Conservation (phyloP, 64 coral and sea anemone genomes). For the Montipora capricornis region DNA sequence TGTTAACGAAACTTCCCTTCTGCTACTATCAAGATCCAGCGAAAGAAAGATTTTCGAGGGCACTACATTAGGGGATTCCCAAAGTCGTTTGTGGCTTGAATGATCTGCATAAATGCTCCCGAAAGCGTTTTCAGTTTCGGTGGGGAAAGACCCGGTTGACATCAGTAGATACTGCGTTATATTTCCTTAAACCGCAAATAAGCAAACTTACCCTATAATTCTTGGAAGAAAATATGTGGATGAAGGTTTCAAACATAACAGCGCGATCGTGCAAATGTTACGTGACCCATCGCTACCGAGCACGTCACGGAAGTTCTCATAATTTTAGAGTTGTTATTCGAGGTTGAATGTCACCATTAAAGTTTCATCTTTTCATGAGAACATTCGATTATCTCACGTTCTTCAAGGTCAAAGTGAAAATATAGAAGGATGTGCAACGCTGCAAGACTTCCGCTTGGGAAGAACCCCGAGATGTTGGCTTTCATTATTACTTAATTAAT, state of each 20-base stretch:
- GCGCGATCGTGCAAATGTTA: too few relatives aligned
- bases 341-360: too few relatives aligned
- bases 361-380: too few relatives aligned
- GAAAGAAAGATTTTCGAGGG: too few relatives aligned
- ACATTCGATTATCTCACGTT: background rate
- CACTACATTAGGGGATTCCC: background rate
- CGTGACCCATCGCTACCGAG: too few relatives aligned
- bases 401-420: background rate
- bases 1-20: too few relatives aligned
- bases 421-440: background rate
- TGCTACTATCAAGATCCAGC: too few relatives aligned
- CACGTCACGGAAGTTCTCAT: too few relatives aligned
- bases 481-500: background rate
- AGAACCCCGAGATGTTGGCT: background rate
- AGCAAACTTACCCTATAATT: background rate
- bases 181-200: background rate
- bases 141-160: background rate
- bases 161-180: background rate
- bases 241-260: too few relatives aligned
- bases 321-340: too few relatives aligned
- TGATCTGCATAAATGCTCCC: background rate
- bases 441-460: background rate
- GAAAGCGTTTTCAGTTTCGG: background rate
- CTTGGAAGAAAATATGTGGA: background rate
- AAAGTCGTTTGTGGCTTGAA: background rate